Evolutionary conservation across 2,113 vertebrate genomes (phyloP).

Genomic region (Phrynocephalus versicolor): DNA sequence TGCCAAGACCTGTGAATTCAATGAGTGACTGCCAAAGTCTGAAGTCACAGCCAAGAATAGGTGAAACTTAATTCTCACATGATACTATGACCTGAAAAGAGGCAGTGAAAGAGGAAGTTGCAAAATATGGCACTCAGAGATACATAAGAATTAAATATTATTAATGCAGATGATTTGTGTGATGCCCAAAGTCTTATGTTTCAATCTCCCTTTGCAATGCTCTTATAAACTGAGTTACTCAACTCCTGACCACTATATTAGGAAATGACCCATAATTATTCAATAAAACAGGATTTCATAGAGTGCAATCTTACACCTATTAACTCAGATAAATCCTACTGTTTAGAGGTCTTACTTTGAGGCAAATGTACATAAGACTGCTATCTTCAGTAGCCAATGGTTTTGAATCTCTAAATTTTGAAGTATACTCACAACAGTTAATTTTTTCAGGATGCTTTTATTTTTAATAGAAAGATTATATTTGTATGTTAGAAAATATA

Average conservation of each 20-base stretch:
- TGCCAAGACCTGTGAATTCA: neutral
- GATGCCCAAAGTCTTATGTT: neutral
- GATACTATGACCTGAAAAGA: neutral
- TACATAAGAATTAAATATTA: neutral
- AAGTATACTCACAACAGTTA: conserved; percentile 31
- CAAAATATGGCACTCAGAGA: neutral
- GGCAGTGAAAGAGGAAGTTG: neutral
- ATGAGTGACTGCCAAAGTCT: neutral
- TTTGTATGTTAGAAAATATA: conserved; percentile 52
- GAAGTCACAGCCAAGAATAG: neutral
- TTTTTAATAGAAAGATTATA: conserved; percentile 51
- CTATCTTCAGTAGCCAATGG: conserved; percentile 26
- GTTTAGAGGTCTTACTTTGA: conserved; percentile 20
- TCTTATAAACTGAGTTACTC: neutral
- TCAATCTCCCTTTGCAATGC: neutral
- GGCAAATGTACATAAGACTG: neutral
- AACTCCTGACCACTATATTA: neutral
- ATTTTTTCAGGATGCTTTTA: conserved; percentile 47
- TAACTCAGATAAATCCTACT: conserved; percentile 32
- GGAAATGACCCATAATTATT: neutral
- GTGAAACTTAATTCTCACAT: neutral
- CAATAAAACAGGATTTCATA: conserved; percentile 27
- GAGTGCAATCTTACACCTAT: neutral
- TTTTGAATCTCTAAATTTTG: conserved; percentile 25
- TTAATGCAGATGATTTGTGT: neutral